Conservation (phyloP, 2,888 invertebrate species). For the Protula sp. region DNA sequence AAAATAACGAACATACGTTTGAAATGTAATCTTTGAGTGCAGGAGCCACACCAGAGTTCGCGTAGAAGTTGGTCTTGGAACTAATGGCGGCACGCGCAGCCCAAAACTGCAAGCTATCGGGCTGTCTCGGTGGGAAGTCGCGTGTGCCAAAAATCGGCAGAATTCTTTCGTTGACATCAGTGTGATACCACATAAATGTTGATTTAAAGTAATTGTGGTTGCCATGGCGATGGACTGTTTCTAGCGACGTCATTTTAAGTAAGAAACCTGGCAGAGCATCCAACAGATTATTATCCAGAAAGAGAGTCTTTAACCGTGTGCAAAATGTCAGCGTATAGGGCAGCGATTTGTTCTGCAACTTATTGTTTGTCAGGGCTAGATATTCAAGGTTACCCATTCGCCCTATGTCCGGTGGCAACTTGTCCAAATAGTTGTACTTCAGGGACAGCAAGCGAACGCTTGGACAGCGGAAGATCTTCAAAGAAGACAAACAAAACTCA, state of each 20-base stretch:
- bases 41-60: constrained; percentile 44
- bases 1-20: constrained; percentile 51
- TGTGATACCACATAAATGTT: constrained; percentile 58
- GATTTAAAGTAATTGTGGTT: constrained; percentile 58
- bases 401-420: constrained; percentile 55
- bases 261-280: constrained; percentile 57
- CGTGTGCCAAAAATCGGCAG: constrained; percentile 35
- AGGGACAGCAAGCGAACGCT: constrained; percentile 53
- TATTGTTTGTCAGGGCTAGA: constrained; percentile 55
- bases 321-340: constrained; percentile 56
- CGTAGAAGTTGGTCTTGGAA: constrained; percentile 52
- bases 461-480: constrained; percentile 54
- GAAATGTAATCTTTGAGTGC: constrained; percentile 53
- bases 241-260: constrained; percentile 50
- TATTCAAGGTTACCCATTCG: constrained; percentile 52
- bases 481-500: too few species aligned
- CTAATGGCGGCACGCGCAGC: constrained; percentile 52
- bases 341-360: constrained; percentile 54
- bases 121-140: constrained; percentile 20
- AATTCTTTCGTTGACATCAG: constrained; percentile 54
- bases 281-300: constrained; percentile 55
- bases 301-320: constrained; percentile 45
- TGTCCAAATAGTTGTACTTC: constrained; percentile 54
- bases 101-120: constrained; percentile 46
- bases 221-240: constrained; percentile 56